Evolutionary conservation across 2,888 invertebrate genomes (phyloP), one percentile per base, ranked within the genome.

Genomic region (Ceriagrion tenellum): DNA sequence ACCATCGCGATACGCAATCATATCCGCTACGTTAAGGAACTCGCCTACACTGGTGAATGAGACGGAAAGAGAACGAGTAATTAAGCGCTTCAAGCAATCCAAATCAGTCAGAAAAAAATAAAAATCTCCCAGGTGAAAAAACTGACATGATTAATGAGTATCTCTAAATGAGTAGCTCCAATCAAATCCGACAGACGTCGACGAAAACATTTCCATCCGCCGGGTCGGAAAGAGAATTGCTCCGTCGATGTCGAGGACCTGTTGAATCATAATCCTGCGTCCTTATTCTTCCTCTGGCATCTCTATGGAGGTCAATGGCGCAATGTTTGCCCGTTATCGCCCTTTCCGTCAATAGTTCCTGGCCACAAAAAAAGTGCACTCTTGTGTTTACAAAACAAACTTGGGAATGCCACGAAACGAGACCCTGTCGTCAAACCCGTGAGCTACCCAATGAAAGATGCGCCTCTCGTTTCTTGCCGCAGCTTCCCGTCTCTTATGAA

Each of bases 271-370:
- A 26, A 12, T 23, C 26, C 81, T 16, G 10, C 35, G 81, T 81
- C 81, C 81, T 35, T 81, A 81, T 81, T 81, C 81, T 81, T 35
- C 26, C 35, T 30, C 35, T 35, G 13, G 35, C 35, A 35, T 81
- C 81, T 47, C 4, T 81, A 81, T 81, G 81, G 81, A 81, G 81
- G 81, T 81, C 81, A 81, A 81, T 81, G 81, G 35, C 81, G 81
- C 81, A 81, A 81, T 81, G 35, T 81, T 81, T 81, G 26, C 81
- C 12, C 81, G 81, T 81, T 81, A 81, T 81, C 81, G 18, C 30
- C 35, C 16, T 35, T n/a, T 30, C 81, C 81, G 81, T 35, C 81
- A 81, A 81, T 30, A 81, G 81, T 23, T 2, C 59, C 59, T 1
- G 47, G 47, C 23, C 35, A 18, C 0, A 35, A 81, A 26, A 81